phyloP scores from a whole-genome alignment of 1,140 invertebrate genomes.

The Danaus melanippus region DNA sequence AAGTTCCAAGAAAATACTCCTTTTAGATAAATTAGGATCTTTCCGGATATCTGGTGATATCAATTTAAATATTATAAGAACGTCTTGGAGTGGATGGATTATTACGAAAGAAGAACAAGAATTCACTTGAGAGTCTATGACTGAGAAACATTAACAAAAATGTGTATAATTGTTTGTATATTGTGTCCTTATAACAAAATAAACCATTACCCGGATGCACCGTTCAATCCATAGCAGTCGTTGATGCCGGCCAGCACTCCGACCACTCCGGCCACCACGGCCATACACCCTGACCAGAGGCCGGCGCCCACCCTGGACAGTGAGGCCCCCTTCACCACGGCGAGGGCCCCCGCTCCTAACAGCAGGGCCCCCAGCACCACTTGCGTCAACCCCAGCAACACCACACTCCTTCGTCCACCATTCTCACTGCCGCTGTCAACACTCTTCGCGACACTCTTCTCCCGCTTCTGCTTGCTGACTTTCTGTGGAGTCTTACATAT shows the following conservation, averaged over 20 bases:
- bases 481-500: conserved; percentile 72
- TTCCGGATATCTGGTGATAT: too few species aligned
- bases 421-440: conserved; percentile 52
- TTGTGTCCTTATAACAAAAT: too few species aligned
- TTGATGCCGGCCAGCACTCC: conserved; percentile 74
- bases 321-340: conserved; percentile 72
- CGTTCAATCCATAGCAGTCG: conserved; percentile 71
- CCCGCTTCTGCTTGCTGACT: conserved; percentile 39
- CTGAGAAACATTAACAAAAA: too few species aligned
- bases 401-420: conserved; percentile 44
- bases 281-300: conserved; percentile 75
- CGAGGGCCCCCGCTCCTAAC: conserved; percentile 72
- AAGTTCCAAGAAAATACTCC: too few species aligned
- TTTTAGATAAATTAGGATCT: too few species aligned
- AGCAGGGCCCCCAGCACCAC: conserved; percentile 73
- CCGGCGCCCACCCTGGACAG: conserved; percentile 74
- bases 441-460: conserved; percentile 55
- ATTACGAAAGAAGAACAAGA: too few species aligned
- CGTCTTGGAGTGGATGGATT: too few species aligned
- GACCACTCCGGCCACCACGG: conserved; percentile 71
- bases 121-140: too few species aligned
- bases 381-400: conserved; percentile 72
- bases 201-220: conserved; percentile 46
- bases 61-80: too few species aligned
- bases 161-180: too few species aligned